Conservation (phyloP, 2,113 vertebrate genomes). For the Leucopternis melanops region DNA sequence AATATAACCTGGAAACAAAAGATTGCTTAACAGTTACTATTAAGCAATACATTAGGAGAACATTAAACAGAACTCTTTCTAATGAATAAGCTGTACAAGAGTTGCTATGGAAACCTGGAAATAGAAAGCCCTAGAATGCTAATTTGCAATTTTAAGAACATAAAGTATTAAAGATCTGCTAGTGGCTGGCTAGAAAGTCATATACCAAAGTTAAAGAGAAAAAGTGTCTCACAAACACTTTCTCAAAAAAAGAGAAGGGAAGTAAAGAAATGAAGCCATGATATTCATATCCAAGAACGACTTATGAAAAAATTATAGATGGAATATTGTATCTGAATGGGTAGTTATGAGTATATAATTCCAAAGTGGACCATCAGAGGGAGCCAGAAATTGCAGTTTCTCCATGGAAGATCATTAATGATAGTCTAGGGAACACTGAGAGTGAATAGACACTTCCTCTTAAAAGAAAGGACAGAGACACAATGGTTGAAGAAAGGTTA, state of each 20-base stretch:
- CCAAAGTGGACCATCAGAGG: background rate
- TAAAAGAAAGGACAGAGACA: background rate
- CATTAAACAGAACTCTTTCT: slow-evolving; percentile 97
- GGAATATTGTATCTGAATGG: background rate
- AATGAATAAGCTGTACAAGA: slow-evolving; percentile 74
- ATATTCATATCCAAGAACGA: background rate
- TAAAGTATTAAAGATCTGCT: background rate
- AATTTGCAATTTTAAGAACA: slow-evolving; percentile 61
- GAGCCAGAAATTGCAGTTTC: background rate
- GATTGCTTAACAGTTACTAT: slow-evolving; percentile 93
- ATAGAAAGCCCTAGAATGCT: slow-evolving; percentile 45
- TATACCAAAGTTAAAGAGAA: background rate
- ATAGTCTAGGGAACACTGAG: background rate
- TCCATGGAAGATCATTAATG: background rate
- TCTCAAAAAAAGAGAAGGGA: background rate
- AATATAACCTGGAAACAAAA: slow-evolving; percentile 99
- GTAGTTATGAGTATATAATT: background rate
- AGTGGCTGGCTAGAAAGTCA: background rate
- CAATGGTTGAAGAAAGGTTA: background rate
- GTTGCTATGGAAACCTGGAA: slow-evolving; percentile 53
- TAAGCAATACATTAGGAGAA: slow-evolving; percentile 98
- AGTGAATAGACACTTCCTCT: background rate
- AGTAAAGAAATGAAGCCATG: background rate
- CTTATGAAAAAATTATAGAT: background rate
- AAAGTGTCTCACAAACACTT: background rate